Base-by-base conservation (phyloP, 2,113 vertebrate species). In the Machaerirhynchus nigripectus region DNA sequence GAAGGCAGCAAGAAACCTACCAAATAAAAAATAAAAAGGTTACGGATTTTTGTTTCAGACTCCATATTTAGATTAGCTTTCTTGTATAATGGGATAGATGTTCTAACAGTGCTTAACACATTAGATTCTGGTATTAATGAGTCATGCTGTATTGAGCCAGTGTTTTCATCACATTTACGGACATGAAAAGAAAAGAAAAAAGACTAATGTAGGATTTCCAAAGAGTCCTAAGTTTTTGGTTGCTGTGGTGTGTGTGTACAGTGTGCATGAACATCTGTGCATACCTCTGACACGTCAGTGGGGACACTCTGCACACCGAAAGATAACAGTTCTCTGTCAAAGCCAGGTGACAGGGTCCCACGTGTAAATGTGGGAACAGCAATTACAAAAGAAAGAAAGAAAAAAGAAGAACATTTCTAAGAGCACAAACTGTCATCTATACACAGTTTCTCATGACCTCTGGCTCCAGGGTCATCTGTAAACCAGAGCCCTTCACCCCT, bases 11-110 rank as follows among this genome's bases (percentile, higher is more conserved):
- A 91, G 83, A 91, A 93, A 68, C 33, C 35, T 27, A 67, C 46
- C 65, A 92, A 93, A 91, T 61, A 68, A 64, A 81, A 95, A 64
- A 23, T 81, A 82, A 93, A 79, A 96, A 75, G 71, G 37, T 73
- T 35, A 70, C 31, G 63, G 55, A 52, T 68, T 97, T 92, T 92
- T 94, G 79, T 95, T 96, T 97, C 86, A 92, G 89, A 60, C 31
- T 70, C 47, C 84, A 30, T 75, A 80, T 95, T 96, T 93, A 93
- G 79, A 90, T 82, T 89, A 83, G 55, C 93, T 96, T 93, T 88
- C 61, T 19, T 89, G 74, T 74, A 11, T 91, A 67, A 91, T 77
- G n/a, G 65, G 28, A 37, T 92, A 75, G 69, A 83, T 75, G 33
- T 87, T 97, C 77, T 88, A 90, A 63, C 87, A 90, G 80, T 69